Evolutionary conservation across 2,113 vertebrate genomes (phyloP).

Genomic region (Gnathonemus echidnorhynchus): DNA sequence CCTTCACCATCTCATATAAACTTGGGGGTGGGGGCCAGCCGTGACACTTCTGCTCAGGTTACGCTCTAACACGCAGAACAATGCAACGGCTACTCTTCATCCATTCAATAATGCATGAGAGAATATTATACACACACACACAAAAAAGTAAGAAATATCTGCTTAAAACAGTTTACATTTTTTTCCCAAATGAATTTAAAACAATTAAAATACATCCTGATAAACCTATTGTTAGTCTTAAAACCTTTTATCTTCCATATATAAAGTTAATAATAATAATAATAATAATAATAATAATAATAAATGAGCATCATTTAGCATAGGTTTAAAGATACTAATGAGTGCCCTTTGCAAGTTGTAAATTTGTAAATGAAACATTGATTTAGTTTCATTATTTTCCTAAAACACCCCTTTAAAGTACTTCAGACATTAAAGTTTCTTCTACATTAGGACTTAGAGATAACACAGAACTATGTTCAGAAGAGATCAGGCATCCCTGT

Average conservation of each 20-base stretch:
- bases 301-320: neutral
- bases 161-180: neutral
- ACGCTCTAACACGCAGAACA: neutral
- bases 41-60: neutral
- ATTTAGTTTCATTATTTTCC: neutral
- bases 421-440: neutral
- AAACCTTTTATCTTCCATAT: neutral
- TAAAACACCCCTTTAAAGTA: neutral
- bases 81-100: neutral
- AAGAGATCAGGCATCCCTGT: neutral
- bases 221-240: neutral
- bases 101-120: neutral
- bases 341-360: neutral
- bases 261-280: neutral
- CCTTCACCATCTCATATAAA: neutral
- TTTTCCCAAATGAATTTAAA: neutral
- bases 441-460: neutral
- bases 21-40: neutral
- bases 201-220: neutral
- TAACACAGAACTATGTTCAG: neutral
- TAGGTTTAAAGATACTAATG: neutral
- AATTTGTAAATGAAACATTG: neutral
- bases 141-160: neutral
- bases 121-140: neutral
- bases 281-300: neutral